phyloP scores from a whole-genome alignment of 2,888 invertebrate genomes.

The Tubiluchus corallicola region DNA sequence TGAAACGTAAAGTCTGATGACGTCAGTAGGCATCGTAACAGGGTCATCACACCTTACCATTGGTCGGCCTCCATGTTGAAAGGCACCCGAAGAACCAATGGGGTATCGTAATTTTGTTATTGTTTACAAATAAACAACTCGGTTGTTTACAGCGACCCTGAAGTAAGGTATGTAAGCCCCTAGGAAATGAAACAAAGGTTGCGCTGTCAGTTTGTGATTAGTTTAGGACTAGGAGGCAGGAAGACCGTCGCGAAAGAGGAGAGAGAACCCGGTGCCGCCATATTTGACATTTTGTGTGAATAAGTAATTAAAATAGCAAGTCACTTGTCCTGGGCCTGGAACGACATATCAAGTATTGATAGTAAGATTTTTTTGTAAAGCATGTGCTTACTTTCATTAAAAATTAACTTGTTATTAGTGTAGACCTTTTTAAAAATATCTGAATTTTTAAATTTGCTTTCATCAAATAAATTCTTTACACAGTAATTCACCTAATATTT shows the following conservation, averaged over 20 bases:
- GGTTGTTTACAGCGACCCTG: background rate
- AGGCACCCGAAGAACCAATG: background rate
- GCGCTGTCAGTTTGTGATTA: background rate
- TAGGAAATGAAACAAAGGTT: conserved; percentile 3
- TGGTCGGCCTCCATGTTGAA: conserved; percentile 1
- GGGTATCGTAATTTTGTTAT: background rate
- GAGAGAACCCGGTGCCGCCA: conserved; percentile 1
- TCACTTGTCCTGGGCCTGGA: too few species aligned
- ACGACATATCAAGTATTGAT: too few species aligned
- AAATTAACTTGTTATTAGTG: too few species aligned
- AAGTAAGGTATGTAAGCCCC: background rate
- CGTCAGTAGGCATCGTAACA: background rate
- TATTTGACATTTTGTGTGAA: background rate
- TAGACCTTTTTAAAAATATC: too few species aligned
- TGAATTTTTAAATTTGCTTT: too few species aligned
- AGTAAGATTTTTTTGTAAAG: too few species aligned
- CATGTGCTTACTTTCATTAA: too few species aligned
- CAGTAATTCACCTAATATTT: too few species aligned
- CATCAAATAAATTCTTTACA: too few species aligned
- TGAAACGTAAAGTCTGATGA: conserved; percentile 3
- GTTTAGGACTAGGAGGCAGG: conserved; percentile 1
- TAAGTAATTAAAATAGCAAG: too few species aligned
- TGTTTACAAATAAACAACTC: conserved; percentile 1
- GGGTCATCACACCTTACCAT: conserved; percentile 3
- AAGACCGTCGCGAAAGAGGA: conserved; percentile 3